Conservation (phyloP, 2,888 invertebrate species). For the Drosophila falleni region DNA sequence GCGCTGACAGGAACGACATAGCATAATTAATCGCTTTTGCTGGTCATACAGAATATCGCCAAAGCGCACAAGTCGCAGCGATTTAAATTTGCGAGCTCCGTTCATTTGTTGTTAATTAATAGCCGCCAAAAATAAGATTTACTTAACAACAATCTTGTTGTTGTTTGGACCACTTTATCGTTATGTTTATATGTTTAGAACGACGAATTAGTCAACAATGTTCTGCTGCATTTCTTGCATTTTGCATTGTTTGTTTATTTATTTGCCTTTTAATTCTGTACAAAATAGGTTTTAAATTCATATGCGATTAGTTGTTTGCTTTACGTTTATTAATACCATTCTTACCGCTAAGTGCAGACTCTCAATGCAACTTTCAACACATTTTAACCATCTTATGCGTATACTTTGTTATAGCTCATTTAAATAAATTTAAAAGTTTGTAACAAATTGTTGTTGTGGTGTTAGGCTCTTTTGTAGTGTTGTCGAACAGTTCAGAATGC, state of each 20-base stretch:
- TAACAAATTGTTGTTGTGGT: neutral
- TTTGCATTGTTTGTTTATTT: neutral
- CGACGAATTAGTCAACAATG: no score
- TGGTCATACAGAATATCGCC: slow-evolving; percentile 77
- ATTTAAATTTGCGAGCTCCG: slow-evolving; percentile 47
- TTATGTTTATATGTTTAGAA: neutral
- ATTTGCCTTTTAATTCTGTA: neutral
- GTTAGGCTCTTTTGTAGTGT: neutral
- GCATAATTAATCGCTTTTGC: slow-evolving; percentile 63
- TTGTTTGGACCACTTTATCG: neutral
- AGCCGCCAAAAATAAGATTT: neutral
- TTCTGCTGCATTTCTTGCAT: neutral
- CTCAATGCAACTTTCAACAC: neutral
- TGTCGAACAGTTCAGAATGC: neutral
- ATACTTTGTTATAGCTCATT: neutral
- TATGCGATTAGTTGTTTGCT: neutral
- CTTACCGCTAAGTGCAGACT: neutral
- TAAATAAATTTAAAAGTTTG: slow-evolving; percentile 5
- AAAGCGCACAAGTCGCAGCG: slow-evolving; percentile 66
- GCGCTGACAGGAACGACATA: slow-evolving; percentile 73
- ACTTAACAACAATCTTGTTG: neutral
- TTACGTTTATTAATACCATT: neutral
- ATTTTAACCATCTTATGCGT: neutral
- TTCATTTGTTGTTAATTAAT: slow-evolving; percentile 54
- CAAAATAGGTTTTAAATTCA: neutral